Evolutionary conservation across 2,113 vertebrate species (phyloP), one percentile per base, ranked within the genome.

Genomic region (Narcine bancroftii): DNA sequence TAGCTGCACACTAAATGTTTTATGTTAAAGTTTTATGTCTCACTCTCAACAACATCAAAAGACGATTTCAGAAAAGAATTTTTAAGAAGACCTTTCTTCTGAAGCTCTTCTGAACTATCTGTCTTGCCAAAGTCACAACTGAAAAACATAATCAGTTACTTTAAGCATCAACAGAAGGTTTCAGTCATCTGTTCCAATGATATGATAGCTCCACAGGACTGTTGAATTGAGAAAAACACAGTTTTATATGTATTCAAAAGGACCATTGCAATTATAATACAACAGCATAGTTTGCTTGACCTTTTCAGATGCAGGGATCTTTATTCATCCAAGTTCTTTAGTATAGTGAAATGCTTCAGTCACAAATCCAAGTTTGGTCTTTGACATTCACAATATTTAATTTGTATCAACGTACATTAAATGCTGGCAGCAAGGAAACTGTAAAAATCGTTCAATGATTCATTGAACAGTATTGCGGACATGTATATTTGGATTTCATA

Each of bases 331-430:
- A 60, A 92, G 63, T 93, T 79, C 92, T 45, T 92, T 71, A 85
- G 83, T 92, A 77, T 63, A 9, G 66, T 13, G 85, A 92, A 92
- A 89, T 75, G 72, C 26, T 91, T 92, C 56, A 39, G 89, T 92
- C 92, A 92, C n/a, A 89, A 92, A 91, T 60, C 39, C 75, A 21
- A 65, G 89, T 72, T 66, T 92, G 36, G n/a, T 89, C 89, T 91
- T 83, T 76, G 17, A 39, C n/a, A 47, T 81, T 93, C n/a, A 36
- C 77, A 50, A 56, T 36, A 26, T 92, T 79, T 79, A 53, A 45
- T 73, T 47, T 45, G 73, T 39, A 72, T 77, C 75, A 4, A 42
- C 42, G 36, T 36, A 15, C 42, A 11, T 13, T 39, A 76, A 60
- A 76, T 77, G 75, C 39, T 2, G 66, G 39, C n/a, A 77, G 36